Evolutionary conservation across 1,140 invertebrate genomes (phyloP).

Genomic region (Maniola jurtina): DNA sequence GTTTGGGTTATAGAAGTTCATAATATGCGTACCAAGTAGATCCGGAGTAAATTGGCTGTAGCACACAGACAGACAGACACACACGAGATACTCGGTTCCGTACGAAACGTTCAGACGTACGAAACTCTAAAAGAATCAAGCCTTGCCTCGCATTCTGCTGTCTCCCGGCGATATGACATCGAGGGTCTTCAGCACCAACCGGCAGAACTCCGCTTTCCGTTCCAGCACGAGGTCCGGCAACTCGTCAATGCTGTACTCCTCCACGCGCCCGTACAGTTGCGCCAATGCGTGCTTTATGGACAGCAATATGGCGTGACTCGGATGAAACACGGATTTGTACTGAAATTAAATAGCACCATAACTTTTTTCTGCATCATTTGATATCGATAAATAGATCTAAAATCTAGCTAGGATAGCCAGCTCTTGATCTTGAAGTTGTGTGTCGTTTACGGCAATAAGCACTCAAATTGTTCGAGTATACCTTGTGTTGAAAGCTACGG

Average conservation of each 20-base stretch:
- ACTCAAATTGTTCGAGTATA: too few species aligned
- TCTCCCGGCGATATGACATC: slow-evolving; percentile 87
- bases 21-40: too few species aligned
- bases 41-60: too few species aligned
- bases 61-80: too few species aligned
- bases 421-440: too few species aligned
- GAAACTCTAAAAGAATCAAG: too few species aligned
- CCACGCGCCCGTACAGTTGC: slow-evolving; percentile 87
- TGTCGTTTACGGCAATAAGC: too few species aligned
- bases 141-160: slow-evolving; percentile 84
- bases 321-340: slow-evolving; percentile 81
- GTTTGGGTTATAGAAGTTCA: too few species aligned
- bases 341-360: slow-evolving; percentile 21
- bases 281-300: slow-evolving; percentile 83
- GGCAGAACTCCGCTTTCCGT: slow-evolving; percentile 86
- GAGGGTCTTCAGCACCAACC: slow-evolving; percentile 83
- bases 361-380: background rate
- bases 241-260: slow-evolving; percentile 85
- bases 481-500: too few species aligned
- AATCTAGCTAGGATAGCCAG: background rate
- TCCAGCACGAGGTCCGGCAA: slow-evolving; percentile 85
- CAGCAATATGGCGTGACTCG: slow-evolving; percentile 84
- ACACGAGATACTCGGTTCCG: too few species aligned
- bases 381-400: background rate
- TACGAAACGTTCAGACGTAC: too few species aligned